These are phyloP conservation scores for Ladona fulva DNA, from an alignment of 1,140 invertebrate genomes.

Conservation along the genomic window DNA sequence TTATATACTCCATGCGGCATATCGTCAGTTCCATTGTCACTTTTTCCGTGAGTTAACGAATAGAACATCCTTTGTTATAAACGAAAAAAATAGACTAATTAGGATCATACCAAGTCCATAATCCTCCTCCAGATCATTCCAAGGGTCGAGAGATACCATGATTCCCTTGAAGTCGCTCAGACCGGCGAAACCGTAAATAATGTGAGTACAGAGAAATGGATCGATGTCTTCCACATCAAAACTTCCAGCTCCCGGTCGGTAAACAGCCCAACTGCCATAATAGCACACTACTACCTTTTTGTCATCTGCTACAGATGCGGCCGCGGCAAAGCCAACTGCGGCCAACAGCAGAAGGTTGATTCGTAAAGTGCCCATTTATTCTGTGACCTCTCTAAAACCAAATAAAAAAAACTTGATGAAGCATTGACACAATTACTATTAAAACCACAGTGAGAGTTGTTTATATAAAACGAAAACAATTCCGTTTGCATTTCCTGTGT, in stretches of 20 bases:
- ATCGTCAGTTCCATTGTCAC: no score
- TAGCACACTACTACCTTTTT: slow-evolving; percentile 32
- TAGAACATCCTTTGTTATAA: no score
- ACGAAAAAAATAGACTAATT: neutral
- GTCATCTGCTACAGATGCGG: neutral
- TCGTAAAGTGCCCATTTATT: no score
- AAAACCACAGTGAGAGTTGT: no score
- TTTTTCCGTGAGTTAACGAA: no score
- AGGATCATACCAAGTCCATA: slow-evolving; percentile 29
- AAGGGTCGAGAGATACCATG: slow-evolving; percentile 32
- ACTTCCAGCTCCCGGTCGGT: slow-evolving; percentile 34
- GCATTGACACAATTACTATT: no score
- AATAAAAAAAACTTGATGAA: no score
- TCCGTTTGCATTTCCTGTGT: no score
- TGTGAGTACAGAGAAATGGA: slow-evolving; percentile 38
- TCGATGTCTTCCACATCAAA: slow-evolving; percentile 40
- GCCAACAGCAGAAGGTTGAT: neutral
- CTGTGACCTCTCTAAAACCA: no score
- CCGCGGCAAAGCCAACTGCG: neutral
- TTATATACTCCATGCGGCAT: no score
- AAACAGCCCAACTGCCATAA: slow-evolving; percentile 39
- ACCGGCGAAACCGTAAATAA: slow-evolving; percentile 40
- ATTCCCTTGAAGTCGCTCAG: slow-evolving; percentile 21
- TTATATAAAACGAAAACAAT: no score
- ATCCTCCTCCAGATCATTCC: slow-evolving; percentile 39